phyloP scores from a whole-genome alignment of 2,888 invertebrate species.

The Phlogophora meticulosa region DNA sequence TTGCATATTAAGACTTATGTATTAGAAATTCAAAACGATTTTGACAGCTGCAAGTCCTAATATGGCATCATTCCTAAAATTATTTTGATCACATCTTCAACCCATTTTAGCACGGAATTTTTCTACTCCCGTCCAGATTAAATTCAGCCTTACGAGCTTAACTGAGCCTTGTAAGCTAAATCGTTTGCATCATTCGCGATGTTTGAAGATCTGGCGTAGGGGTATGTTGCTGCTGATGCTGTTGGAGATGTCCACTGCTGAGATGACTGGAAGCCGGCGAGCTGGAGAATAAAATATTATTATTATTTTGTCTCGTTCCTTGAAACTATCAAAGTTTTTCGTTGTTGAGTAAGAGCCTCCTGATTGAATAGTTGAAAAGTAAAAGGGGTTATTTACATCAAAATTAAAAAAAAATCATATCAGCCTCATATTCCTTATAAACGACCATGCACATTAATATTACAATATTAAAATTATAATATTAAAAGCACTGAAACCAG shows the following conservation, averaged over 20 bases:
- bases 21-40: too few relatives aligned
- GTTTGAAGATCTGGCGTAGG: slow-evolving; percentile 86
- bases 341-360: too few relatives aligned
- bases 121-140: not conserved
- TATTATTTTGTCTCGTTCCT: too few relatives aligned
- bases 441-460: too few relatives aligned
- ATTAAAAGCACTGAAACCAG: too few relatives aligned
- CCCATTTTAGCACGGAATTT: not conserved
- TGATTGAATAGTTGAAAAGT: too few relatives aligned
- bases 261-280: slow-evolving; percentile 82
- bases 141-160: slow-evolving; percentile 78
- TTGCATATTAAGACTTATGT: too few relatives aligned
- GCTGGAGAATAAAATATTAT: slow-evolving; percentile 66
- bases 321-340: not conserved
- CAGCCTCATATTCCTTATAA: too few relatives aligned
- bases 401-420: too few relatives aligned
- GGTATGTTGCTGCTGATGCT: slow-evolving; percentile 84
- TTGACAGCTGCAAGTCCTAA: too few relatives aligned
- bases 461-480: too few relatives aligned
- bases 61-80: not conserved
- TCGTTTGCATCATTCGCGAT: slow-evolving; percentile 92
- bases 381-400: too few relatives aligned
- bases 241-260: slow-evolving; percentile 87
- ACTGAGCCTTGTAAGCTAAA: slow-evolving; percentile 93
- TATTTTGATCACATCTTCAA: not conserved